A percentile compares a stretch with the other conserved stretches of the same genome.
Evolutionary conservation across 2,797 vertebrate genomes (phyloP).

Genomic region (Phataginus tetradactyla): DNA sequence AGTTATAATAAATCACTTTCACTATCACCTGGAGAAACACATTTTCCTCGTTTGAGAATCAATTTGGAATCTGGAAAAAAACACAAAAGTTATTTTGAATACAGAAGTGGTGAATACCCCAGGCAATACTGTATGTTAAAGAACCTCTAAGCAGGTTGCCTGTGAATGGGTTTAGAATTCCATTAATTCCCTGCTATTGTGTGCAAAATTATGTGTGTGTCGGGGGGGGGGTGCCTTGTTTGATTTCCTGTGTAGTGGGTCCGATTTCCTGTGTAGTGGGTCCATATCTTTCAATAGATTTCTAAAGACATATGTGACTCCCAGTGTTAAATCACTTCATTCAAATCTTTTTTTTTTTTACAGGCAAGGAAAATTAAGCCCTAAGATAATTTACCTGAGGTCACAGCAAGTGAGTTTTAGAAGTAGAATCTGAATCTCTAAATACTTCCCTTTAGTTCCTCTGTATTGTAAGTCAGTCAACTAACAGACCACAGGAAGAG

Average conservation of each 20-base stretch:
- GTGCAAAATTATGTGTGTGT: neutral
- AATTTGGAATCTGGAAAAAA: neutral
- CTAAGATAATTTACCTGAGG: neutral
- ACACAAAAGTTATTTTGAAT: neutral
- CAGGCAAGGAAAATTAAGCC: neutral
- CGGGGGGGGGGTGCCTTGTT: neutral
- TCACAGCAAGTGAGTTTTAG: neutral
- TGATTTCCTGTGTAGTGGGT: neutral
- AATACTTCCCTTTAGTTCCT: neutral
- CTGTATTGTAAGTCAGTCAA: neutral
- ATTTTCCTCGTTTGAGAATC: neutral
- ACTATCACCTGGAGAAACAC: neutral
- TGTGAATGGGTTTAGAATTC: neutral
- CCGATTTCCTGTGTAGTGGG: too few relatives aligned
- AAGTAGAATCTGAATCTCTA: neutral
- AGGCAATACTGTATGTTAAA: neutral
- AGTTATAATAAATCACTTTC: neutral
- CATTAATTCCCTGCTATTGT: neutral
- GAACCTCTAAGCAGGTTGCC: neutral
- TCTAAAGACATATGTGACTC: neutral
- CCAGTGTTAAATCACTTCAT: neutral
- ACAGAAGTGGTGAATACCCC: neutral
- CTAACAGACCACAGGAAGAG: neutral
- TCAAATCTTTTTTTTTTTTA: neutral
- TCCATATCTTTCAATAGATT: neutral